A percentile compares a stretch with the other conserved stretches of the same genome.
phyloP scores from a whole-genome alignment of 2,797 vertebrate genomes.

The Gallinago solitaria region DNA sequence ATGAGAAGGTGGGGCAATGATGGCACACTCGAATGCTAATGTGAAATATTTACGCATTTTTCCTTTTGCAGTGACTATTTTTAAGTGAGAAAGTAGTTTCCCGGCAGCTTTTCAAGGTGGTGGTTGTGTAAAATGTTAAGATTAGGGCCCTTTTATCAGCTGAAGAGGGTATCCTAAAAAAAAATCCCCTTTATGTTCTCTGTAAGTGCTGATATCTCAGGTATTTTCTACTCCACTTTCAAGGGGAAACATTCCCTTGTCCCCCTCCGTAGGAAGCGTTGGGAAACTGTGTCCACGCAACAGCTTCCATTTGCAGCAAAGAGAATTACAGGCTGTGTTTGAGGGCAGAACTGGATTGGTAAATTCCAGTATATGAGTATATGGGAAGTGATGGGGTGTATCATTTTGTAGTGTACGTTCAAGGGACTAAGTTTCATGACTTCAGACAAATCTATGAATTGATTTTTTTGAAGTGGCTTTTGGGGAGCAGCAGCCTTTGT shows the following conservation, averaged over 20 bases:
- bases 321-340: rapidly evolving
- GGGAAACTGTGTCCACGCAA: neutral
- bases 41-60: neutral
- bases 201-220: neutral
- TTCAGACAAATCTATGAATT: neutral
- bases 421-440: neutral
- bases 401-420: rapidly evolving
- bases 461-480: neutral
- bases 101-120: neutral
- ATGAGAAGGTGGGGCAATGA: neutral
- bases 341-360: neutral
- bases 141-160: neutral
- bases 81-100: neutral
- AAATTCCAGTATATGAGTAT: neutral
- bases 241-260: neutral
- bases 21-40: neutral
- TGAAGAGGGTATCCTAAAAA: neutral
- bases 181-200: rapidly evolving
- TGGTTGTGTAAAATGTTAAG: neutral
- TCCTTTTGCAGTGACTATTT: neutral
- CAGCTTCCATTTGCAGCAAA: neutral
- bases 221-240: neutral
- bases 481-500: neutral
- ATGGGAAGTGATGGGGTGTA: neutral
- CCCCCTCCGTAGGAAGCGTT: neutral